phyloP scores from a whole-genome alignment of 2,888 invertebrate species.

The Petrolisthes cinctipes region DNA sequence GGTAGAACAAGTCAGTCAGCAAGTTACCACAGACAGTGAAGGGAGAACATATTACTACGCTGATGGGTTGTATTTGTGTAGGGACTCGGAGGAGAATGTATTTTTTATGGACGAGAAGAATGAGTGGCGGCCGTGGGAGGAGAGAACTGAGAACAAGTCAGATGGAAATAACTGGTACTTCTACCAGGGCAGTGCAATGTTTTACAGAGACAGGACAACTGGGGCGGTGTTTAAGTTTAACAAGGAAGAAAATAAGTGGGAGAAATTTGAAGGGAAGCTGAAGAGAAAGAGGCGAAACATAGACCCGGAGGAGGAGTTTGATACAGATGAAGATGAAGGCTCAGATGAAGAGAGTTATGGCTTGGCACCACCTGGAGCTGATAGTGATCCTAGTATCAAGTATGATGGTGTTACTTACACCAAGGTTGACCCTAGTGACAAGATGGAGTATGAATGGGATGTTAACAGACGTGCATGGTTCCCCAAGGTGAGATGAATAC shows the following conservation, averaged over 20 bases:
- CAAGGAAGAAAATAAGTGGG: conserved; percentile 63
- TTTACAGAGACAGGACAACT: conserved; percentile 58
- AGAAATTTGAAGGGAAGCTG: conserved; percentile 46
- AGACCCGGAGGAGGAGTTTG: conserved; percentile 59
- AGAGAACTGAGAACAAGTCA: conserved; percentile 31
- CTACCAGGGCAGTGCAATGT: conserved; percentile 60
- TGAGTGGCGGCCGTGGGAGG: conserved; percentile 62
- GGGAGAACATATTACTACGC: conserved; percentile 64
- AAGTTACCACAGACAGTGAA: conserved; percentile 53
- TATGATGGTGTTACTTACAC: conserved; percentile 59
- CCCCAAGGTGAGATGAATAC: conserved; percentile 72
- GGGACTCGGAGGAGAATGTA: conserved; percentile 55
- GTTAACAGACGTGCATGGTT: conserved; percentile 92
- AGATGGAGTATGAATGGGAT: conserved; percentile 93
- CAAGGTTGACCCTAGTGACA: conserved; percentile 79
- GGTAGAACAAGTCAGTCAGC: background rate
- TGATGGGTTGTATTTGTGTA: conserved; percentile 56
- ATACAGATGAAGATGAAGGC: conserved; percentile 42
- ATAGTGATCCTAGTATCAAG: conserved; percentile 44
- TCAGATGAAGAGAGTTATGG: conserved; percentile 49
- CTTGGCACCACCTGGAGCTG: conserved; percentile 55
- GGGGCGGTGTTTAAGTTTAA: conserved; percentile 59
- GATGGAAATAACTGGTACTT: conserved; percentile 58
- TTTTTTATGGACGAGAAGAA: conserved; percentile 58
- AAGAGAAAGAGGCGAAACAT: conserved; percentile 35